phyloP scores from a whole-genome alignment of 2,888 invertebrate genomes.

The Drepanosiphum platanoidis region DNA sequence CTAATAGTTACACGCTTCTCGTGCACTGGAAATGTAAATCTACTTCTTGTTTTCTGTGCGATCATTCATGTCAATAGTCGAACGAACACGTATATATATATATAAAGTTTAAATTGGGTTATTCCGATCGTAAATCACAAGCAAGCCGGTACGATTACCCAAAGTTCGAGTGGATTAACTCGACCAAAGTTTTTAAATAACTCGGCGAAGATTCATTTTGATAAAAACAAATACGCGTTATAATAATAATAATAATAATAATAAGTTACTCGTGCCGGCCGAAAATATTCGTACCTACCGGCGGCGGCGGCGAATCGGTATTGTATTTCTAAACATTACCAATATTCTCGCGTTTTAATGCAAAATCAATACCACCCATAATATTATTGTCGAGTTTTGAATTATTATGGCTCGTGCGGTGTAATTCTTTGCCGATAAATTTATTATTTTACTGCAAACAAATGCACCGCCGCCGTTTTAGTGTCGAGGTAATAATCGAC shows the following conservation, averaged over 20 bases:
- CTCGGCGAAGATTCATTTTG: constrained; percentile 45
- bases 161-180: constrained; percentile 45
- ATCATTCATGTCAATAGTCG: constrained; percentile 54
- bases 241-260: no score
- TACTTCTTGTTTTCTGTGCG: constrained; percentile 28
- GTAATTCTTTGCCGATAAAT: constrained; percentile 16
- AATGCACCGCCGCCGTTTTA: constrained; percentile 14
- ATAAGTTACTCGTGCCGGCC: background rate
- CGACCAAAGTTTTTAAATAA: constrained; percentile 49
- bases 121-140: constrained; percentile 54
- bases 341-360: background rate
- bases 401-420: background rate
- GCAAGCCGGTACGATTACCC: constrained; percentile 12
- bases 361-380: constrained; percentile 40
- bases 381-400: constrained; percentile 2
- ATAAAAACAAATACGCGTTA: constrained; percentile 21
- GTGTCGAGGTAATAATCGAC: constrained; percentile 20
- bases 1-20: background rate
- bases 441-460: constrained; percentile 22
- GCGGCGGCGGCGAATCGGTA: background rate
- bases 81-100: no score
- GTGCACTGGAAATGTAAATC: constrained; percentile 16
- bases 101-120: constrained; percentile 57
- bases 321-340: background rate
- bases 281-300: background rate